Conservation (phyloP, 92 coral and sea anemone genomes). For the Scolanthus callimorphus region DNA sequence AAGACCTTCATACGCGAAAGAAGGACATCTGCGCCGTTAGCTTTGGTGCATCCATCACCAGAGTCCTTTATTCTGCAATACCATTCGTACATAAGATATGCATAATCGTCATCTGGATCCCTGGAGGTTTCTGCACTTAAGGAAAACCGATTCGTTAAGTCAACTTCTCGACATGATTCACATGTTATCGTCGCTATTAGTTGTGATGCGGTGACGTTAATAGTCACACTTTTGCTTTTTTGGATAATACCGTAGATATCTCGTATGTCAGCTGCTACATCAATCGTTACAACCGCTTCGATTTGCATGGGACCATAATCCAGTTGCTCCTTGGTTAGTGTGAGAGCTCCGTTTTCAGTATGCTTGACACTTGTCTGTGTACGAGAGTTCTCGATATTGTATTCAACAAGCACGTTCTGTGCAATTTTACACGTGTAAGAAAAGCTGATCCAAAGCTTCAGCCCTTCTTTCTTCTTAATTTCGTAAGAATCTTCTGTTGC, state of each 20-base stretch:
- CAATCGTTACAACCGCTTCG: constrained; percentile 16
- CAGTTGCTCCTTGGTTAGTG: constrained; percentile 6
- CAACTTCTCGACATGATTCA: constrained; percentile 18
- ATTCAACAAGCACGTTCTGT: constrained; percentile 6
- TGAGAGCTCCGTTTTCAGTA: not conserved
- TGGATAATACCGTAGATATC: constrained; percentile 56
- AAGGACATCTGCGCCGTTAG: constrained; percentile 9
- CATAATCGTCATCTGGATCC: constrained; percentile 55
- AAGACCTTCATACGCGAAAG: too few relatives aligned
- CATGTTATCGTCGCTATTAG: constrained; percentile 45
- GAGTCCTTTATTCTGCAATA: constrained; percentile 36
- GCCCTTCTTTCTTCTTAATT: constrained; percentile 8
- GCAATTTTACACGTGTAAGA: constrained; percentile 12
- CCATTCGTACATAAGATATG: constrained; percentile 40
- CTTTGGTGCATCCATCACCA: constrained; percentile 18
- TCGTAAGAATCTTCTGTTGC: not conserved
- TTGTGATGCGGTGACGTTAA: constrained; percentile 45
- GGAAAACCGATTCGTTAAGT: constrained; percentile 29
- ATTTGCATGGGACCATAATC: constrained; percentile 39
- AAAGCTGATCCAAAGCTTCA: constrained; percentile 2
- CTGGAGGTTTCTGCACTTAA: constrained; percentile 44
- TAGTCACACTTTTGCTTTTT: not conserved
- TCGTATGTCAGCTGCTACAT: constrained; percentile 38
- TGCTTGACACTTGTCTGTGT: not conserved
- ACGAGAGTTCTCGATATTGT: constrained; percentile 4